Conservation (phyloP, 1,140 invertebrate genomes). For the Aethina tumida region DNA sequence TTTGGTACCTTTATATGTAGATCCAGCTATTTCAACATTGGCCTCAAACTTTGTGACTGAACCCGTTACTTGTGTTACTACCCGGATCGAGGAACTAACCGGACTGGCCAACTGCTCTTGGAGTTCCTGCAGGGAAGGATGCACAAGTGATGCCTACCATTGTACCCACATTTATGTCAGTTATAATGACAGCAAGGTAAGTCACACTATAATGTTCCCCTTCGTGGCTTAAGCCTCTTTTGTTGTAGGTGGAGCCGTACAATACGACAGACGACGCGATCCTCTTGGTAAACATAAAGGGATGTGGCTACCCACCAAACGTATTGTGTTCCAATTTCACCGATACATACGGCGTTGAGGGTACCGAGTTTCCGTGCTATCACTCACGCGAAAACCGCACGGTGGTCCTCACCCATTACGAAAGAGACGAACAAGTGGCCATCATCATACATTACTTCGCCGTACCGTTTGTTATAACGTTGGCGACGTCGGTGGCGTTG, state of each 20-base stretch:
- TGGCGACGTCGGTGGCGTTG: slow-evolving; percentile 69
- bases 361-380: slow-evolving; percentile 70
- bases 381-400: slow-evolving; percentile 73
- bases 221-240: too few species aligned
- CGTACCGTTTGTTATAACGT: slow-evolving; percentile 68
- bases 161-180: slow-evolving; percentile 80
- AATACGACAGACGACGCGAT: slow-evolving; percentile 50
- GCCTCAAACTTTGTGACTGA: slow-evolving; percentile 70
- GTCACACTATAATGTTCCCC: slow-evolving; percentile 1
- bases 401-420: slow-evolving; percentile 70
- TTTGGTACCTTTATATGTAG: slow-evolving; percentile 79
- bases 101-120: slow-evolving; percentile 74
- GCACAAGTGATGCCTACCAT: slow-evolving; percentile 75
- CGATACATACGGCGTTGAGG: slow-evolving; percentile 60
- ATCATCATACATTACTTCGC: slow-evolving; percentile 72
- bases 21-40: slow-evolving; percentile 80
- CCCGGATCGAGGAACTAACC: slow-evolving; percentile 59
- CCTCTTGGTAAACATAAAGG: slow-evolving; percentile 69
- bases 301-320: slow-evolving; percentile 79
- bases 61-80: slow-evolving; percentile 68
- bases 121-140: slow-evolving; percentile 79
- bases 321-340: slow-evolving; percentile 80
- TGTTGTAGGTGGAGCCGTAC: slow-evolving; percentile 21
- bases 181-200: slow-evolving; percentile 45
- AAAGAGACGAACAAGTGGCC: slow-evolving; percentile 60